Evolutionary conservation across 2,797 vertebrate species (phyloP), one percentile per base, ranked within the genome.

Genomic region (Lacerta bilineata): DNA sequence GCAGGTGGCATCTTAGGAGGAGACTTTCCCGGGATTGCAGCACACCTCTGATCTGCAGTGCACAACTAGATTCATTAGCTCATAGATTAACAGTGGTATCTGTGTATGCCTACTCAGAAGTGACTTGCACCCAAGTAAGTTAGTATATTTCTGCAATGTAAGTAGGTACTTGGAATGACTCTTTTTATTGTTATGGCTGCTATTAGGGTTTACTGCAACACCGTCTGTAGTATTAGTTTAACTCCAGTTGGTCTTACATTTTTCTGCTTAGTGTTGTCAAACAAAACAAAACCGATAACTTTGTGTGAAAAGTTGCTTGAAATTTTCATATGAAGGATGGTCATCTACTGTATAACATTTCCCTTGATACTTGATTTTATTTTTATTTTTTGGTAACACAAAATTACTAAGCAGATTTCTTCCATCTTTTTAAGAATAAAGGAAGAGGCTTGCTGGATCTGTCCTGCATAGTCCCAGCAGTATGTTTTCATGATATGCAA

Each of bases 41-140:
- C 18, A 20, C 39, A 6, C 33, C 71, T 75, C 50, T 75, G 2
- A 46, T 46, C 11, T 82, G n/a, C 74, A 82, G 79, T 27, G 33
- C 66, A 27, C 29, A 33, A 33, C 79, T 55, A 75, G 39, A 83
- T 68, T 86, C 27, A 80, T 68, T 82, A 76, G 27, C 18, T 82
- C 79, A 69, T 50, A 66, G 85, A 81, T 69, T 68, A 81, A 59
- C 69, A 64, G 61, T 23, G 61, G 5, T 6, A 64, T 64, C 61
- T 64, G 61, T 64, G 20, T 18, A 64, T 64, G 61, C 20, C 59
- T 61, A 61, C 59, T 61, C 18, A 61, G 59, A 61, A 61, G 59
- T 20, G 59, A 23, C 59, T 61, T 61, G 20, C 59, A 61, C 59
- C 6, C 59, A 61, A 23, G 59, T 61, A 61, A 61, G 59, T 61